Base-by-base conservation (phyloP, 2,113 vertebrate genomes). In the Xiphias gladius region DNA sequence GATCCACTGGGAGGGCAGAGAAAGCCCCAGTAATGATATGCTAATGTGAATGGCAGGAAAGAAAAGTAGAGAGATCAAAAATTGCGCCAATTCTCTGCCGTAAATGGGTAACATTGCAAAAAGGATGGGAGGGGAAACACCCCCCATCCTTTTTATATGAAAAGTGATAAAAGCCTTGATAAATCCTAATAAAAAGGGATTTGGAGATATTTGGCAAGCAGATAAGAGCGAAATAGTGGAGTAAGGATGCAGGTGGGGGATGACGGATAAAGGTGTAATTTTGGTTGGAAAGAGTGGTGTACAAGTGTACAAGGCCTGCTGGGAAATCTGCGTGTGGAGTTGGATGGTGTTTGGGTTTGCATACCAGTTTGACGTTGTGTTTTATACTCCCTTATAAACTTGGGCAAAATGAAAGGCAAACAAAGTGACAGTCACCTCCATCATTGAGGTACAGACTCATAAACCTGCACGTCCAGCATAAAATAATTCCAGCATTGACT, bases 41-140 rank as follows among this genome's bases (percentile, higher is more conserved):
- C 93, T 95, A 95, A 96, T 95, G 91, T 92, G 90, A 93, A 93
- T 93, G 94, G 93, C 92, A 93, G 90, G 88, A 94, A 94, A 94
- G 93, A 95, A 95, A 94, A 92, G 88, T 90, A 79, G 84, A 93
- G 90, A 87, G 83, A 94, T 95, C 91, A 93, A 92, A 95, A 96
- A 95, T 94, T 92, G 92, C 79, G 90, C 92, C 92, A 93, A 94
- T 93, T 92, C 91, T 92, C 86, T 88, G 76, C 89, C 83, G 58
- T 94, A 93, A 94, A 95, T 93, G 88, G 89, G 83, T 88, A 90
- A 87, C 84, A 83, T 84, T 83, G 62, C 79, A 85, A 85, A 91
- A 88, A 91, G 32, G 32, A 35, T 3, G 6, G 88, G 74, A 92
- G 87, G 84, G 92, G 87, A 93, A 94, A 94, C 91, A 89, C 79